Percentiles rank a stretch among this genome's conserved stretches.
Evolutionary conservation across 1,140 invertebrate species (phyloP).

Genomic region (Meloidogyne hapla): DNA sequence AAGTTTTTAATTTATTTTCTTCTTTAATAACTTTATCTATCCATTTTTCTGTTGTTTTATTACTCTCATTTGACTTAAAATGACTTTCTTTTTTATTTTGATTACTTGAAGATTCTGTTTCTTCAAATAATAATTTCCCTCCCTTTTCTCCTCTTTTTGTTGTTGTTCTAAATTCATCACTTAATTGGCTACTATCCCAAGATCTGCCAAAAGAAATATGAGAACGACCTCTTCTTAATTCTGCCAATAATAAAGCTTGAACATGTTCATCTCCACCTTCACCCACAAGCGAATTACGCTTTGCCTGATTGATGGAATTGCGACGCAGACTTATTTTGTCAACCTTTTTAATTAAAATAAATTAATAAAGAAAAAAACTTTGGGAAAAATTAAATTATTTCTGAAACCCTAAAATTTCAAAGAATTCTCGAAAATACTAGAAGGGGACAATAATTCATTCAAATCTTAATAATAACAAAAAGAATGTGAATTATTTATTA

Average conservation of each 20-base stretch:
- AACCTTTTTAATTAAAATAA: not conserved
- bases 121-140: not conserved
- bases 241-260: constrained; percentile 11
- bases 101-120: not conserved
- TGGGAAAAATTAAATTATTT: too few species aligned
- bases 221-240: constrained; percentile 25
- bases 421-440: too few species aligned
- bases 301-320: not conserved
- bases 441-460: too few species aligned
- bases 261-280: constrained; percentile 24
- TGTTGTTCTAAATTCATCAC: constrained; percentile 6
- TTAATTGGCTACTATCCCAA: constrained; percentile 1
- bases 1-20: not conserved
- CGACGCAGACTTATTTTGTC: not conserved
- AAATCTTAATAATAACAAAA: too few species aligned
- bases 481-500: too few species aligned
- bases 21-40: not conserved
- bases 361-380: too few species aligned
- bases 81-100: not conserved
- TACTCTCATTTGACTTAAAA: not conserved
- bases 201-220: constrained; percentile 33
- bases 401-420: too few species aligned
- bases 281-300: not conserved
- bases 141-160: not conserved
- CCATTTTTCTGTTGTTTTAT: not conserved